Base-by-base conservation (phyloP, 2,113 vertebrate species). In the Ctenodactylus gundi region DNA sequence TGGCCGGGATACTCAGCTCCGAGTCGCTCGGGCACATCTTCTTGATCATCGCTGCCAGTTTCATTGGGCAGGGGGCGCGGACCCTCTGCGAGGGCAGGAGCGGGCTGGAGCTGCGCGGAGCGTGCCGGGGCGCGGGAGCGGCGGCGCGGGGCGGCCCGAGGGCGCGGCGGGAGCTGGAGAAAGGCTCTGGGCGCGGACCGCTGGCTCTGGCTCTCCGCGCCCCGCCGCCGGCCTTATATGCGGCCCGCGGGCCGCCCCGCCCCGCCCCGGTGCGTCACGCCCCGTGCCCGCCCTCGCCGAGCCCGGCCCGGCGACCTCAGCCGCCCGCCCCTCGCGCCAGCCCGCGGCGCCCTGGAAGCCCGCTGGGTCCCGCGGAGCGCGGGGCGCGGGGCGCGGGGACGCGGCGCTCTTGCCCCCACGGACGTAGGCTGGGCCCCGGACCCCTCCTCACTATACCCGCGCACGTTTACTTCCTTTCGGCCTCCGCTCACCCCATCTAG, bases 1-100 rank as follows among this genome's bases (percentile, higher is more conserved):
- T 99, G 75, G 99, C 98, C 0, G 99, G 99, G 97, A 99, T 99
- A 97, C 98, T 98, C 68, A 99, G 98, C 93, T 99, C 99, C 75
- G 98, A 98, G 96, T 99, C 99, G 60, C 98, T 97, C 1, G 99
- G 99, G 41, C 99, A 98, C 99, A 99, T 99, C 98, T 99, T 99
- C 98, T 99, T 99, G 96, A 99, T 99, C 99, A 99, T 99, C 64
- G 98, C 97, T 5, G 98, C 98, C 97, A 98, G 94, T 98, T 98
- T 98, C 98, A 98, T 98, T 97, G 96, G 91, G 76, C 34, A 41
- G 73, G 91, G 46, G 81, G 25, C 58, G 72, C 72, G 34, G 72
- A 49, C 44, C 44, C 46, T 75, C 13, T 9, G 0, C 31, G 34
- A 41, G 39, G 91, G 29, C 27, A 27, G 81, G 80, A 41, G 36